A percentile compares a stretch with the other conserved stretches of the same genome.
Evolutionary conservation across 2,888 invertebrate genomes (phyloP).

Genomic region (Chelonus formosanus): DNA sequence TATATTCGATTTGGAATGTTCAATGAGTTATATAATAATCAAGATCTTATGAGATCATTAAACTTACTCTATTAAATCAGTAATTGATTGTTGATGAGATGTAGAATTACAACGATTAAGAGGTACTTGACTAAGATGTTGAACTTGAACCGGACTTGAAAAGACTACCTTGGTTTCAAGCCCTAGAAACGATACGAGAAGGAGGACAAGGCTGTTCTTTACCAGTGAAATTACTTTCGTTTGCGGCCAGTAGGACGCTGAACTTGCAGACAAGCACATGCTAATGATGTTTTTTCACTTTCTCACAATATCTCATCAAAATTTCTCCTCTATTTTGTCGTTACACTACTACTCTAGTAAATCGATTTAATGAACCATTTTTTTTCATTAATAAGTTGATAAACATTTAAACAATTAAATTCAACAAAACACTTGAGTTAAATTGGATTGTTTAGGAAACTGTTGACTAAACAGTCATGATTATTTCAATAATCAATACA

Average conservation of each 20-base stretch:
- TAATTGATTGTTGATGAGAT: conserved; percentile 43
- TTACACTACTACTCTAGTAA: background rate
- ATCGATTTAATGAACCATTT: background rate
- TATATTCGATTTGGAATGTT: too few relatives aligned
- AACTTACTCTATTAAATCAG: conserved; percentile 55
- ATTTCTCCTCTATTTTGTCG: background rate
- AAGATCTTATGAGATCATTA: background rate
- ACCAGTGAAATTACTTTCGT: conserved; percentile 28
- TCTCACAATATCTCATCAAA: background rate
- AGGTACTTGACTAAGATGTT: conserved; percentile 22
- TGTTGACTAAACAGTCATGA: too few relatives aligned
- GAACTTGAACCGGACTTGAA: conserved; percentile 34
- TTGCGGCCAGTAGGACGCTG: conserved; percentile 30
- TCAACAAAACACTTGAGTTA: background rate
- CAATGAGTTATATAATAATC: background rate
- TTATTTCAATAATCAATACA: too few relatives aligned
- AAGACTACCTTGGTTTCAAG: conserved; percentile 26
- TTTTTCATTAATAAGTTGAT: background rate
- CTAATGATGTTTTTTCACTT: conserved; percentile 5
- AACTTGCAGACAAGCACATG: conserved; percentile 26
- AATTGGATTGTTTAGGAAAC: background rate
- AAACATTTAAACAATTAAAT: background rate
- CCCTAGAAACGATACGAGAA: conserved; percentile 30
- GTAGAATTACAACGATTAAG: conserved; percentile 36
- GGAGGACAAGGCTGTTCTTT: conserved; percentile 32